Percentiles rank a stretch among this genome's conserved stretches.
Conservation (phyloP, 2,797 vertebrate genomes). For the Chaetodon trifasciatus region DNA sequence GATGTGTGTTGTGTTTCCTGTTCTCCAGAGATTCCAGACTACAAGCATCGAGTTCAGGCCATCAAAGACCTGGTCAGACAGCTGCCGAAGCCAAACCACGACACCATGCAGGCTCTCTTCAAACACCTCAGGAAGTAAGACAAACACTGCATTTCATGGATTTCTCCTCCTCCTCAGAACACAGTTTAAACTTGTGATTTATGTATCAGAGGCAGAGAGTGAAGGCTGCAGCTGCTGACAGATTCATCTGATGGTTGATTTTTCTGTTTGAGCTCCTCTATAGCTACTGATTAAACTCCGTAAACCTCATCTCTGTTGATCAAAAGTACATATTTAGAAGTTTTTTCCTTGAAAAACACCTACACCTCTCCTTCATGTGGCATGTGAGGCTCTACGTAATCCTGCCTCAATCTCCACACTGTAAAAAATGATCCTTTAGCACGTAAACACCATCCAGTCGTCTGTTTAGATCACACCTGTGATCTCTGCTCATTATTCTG, state of each 20-base stretch:
- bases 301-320: too few species aligned
- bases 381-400: too few species aligned
- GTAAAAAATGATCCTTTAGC: not conserved
- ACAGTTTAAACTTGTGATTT: not conserved
- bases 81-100: slow-evolving; percentile 96
- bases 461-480: not conserved
- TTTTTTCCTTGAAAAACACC: too few species aligned
- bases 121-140: slow-evolving; percentile 94
- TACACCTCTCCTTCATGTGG: too few species aligned
- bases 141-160: not conserved
- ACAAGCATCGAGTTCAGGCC: slow-evolving; percentile 89
- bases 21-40: slow-evolving; percentile 83
- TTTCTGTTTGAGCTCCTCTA: too few species aligned
- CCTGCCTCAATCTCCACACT: not conserved
- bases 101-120: slow-evolving; percentile 97
- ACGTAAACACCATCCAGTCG: not conserved
- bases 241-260: too few species aligned
- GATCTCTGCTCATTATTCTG: not conserved
- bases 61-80: slow-evolving; percentile 94
- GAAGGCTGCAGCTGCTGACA: too few species aligned
- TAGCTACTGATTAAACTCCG: too few species aligned
- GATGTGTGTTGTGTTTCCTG: slow-evolving; percentile 5
- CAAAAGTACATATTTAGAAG: too few species aligned
- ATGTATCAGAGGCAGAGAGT: too few species aligned
- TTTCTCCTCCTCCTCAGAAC: not conserved